These are phyloP conservation scores for Argentina silus DNA, from an alignment of 2,797 vertebrate species.

Conservation along the genomic window DNA sequence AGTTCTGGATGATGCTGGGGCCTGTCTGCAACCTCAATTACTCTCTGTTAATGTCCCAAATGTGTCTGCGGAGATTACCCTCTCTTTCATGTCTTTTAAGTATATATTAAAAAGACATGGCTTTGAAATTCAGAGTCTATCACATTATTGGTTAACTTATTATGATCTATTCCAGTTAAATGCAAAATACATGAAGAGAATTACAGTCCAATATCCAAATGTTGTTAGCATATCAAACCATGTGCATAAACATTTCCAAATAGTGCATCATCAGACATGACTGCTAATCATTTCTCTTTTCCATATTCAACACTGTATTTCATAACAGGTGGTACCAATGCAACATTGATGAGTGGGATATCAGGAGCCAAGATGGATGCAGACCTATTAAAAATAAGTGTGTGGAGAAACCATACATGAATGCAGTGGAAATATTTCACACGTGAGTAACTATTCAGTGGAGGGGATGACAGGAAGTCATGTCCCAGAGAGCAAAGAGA, in stretches of 20 bases:
- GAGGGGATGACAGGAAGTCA: constrained; percentile 47
- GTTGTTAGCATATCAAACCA: constrained; percentile 3
- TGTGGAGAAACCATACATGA: constrained; percentile 19
- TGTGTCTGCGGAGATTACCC: constrained; percentile 43
- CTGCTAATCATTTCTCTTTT: constrained; percentile 14
- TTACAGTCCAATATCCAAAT: not conserved
- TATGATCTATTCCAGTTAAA: not conserved
- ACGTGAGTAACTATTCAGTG: constrained; percentile 15
- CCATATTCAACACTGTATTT: constrained; percentile 6
- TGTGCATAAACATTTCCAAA: constrained; percentile 3
- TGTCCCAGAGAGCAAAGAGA: constrained; percentile 48
- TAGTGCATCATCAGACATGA: constrained; percentile 14
- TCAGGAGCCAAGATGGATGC: constrained; percentile 12
- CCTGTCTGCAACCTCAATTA: constrained; percentile 40
- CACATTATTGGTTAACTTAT: not conserved
- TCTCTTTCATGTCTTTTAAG: constrained; percentile 51
- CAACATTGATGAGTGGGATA: constrained; percentile 12
- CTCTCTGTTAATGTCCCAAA: constrained; percentile 50
- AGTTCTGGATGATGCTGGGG: constrained; percentile 15
- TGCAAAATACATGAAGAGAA: not conserved
- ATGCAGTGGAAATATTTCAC: constrained; percentile 19
- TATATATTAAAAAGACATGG: constrained; percentile 39
- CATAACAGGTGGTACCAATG: constrained; percentile 18
- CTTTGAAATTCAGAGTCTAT: constrained; percentile 33
- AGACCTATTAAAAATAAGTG: not conserved